phyloP scores from a whole-genome alignment of 2,113 vertebrate species.

The Lonchura striata region DNA sequence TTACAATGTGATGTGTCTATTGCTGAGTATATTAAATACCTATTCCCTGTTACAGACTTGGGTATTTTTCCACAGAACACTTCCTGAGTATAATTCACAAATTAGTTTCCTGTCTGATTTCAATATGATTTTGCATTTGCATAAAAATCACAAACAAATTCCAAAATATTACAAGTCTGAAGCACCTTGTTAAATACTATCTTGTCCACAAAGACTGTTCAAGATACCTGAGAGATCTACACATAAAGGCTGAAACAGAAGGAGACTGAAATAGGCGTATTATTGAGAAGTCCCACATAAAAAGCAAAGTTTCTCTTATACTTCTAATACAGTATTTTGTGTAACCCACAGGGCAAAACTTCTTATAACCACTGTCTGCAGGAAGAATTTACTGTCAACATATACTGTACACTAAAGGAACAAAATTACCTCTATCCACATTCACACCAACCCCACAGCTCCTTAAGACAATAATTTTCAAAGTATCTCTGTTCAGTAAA shows the following conservation, averaged over 20 bases:
- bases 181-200: background rate
- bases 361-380: background rate
- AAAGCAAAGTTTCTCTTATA: background rate
- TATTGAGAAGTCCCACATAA: background rate
- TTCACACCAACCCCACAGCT: background rate
- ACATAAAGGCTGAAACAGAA: background rate
- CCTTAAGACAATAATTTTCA: background rate
- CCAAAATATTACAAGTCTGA: background rate
- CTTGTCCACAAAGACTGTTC: background rate
- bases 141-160: background rate
- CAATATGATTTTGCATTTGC: background rate
- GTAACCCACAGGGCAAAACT: background rate
- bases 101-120: background rate
- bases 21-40: background rate
- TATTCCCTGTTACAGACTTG: background rate
- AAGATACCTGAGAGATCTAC: background rate
- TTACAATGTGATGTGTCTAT: background rate
- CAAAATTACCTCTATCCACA: background rate
- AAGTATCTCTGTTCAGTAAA: background rate
- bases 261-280: background rate
- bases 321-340: background rate
- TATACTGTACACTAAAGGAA: background rate
- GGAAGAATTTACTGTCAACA: conserved; percentile 15
- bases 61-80: background rate
- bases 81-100: background rate